Evolutionary conservation across 2,888 invertebrate genomes (phyloP), one percentile per base, ranked within the genome.

Genomic region (Nipponacmea schrenckii): DNA sequence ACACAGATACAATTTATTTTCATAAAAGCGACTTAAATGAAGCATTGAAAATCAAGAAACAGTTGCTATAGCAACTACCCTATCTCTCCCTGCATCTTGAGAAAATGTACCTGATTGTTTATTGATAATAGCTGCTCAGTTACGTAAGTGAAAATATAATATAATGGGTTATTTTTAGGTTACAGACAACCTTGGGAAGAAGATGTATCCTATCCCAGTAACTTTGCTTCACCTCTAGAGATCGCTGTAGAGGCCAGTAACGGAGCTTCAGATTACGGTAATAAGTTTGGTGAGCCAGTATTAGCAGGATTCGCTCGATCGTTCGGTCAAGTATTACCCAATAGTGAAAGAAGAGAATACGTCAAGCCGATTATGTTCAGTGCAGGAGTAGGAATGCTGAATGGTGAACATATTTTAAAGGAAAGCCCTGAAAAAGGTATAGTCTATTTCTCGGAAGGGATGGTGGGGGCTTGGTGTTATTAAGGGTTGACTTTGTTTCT

Each of bases 291-390:
- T 0, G 98, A 99, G 88, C 98, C 98, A 0, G 92, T 98, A 0
- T 92, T 98, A 77, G 90, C 92, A 84, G 98, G 98, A 8, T 98
- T 98, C 88, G 94, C 94, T 0, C 92, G 97, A 70, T 94, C 97
- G 0, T 98, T 95, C 87, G 98, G 98, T 0, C 90, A 95, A 85
- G 90, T 91, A 27, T 92, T 94, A 50, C 73, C 91, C 0, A 77
- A 77, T 62, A 92, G 92, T 20, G 91, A 92, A 77, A 91, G 97
- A 71, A 92, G 94, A 71, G 98, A 99, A 89, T 99, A 95, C 91
- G 94, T 98, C 15, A 99, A 99, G 86, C 98, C 98, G 0, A 98
- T 99, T 73, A 98, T 99, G 98, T 98, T 99, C 86, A 97, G 96
- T 84, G 98, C 95, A 65, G 98, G 98, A 39, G 92, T 98, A 76